Conservation (phyloP, 2,888 invertebrate species). For the Mesopsocus fuscifrons region DNA sequence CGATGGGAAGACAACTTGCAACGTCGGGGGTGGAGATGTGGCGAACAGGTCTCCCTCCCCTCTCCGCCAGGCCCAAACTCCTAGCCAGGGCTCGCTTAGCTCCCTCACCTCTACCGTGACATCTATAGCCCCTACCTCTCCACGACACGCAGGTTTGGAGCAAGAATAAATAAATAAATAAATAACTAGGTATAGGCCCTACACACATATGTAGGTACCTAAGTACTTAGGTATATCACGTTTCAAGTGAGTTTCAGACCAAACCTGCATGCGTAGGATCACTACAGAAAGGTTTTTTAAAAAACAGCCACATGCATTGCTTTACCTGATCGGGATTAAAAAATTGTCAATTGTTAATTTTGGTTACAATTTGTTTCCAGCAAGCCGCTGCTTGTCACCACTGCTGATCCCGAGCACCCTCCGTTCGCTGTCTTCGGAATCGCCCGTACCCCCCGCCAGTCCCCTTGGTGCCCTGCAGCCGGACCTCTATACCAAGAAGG, state of each 20-base stretch:
- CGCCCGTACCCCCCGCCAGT: constrained; percentile 34
- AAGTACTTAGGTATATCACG: too few species aligned
- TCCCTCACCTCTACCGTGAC: constrained; percentile 3
- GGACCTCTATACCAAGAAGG: constrained; percentile 64
- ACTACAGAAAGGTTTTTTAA: too few species aligned
- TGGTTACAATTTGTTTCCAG: too few species aligned
- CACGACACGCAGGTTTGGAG: constrained; percentile 12
- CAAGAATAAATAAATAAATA: too few species aligned
- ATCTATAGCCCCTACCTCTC: constrained; percentile 13
- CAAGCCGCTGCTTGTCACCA: constrained; percentile 50
- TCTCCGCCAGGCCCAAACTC: constrained; percentile 36
- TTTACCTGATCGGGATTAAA: too few species aligned
- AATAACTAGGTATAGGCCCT: too few species aligned
- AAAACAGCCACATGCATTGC: too few species aligned
- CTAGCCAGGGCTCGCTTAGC: constrained; percentile 1
- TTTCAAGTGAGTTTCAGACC: too few species aligned
- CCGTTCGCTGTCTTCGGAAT: constrained; percentile 9
- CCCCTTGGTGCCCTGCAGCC: constrained; percentile 69
- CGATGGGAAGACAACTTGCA: constrained; percentile 38
- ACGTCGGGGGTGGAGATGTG: constrained; percentile 19
- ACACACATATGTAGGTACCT: too few species aligned
- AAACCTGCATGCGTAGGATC: too few species aligned
- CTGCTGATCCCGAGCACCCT: constrained; percentile 46
- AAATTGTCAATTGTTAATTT: too few species aligned
- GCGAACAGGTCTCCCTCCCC: constrained; percentile 49